These are phyloP conservation scores for Zaprionus inermis DNA, from an alignment of 1,140 invertebrate species.

Conservation along the genomic window DNA sequence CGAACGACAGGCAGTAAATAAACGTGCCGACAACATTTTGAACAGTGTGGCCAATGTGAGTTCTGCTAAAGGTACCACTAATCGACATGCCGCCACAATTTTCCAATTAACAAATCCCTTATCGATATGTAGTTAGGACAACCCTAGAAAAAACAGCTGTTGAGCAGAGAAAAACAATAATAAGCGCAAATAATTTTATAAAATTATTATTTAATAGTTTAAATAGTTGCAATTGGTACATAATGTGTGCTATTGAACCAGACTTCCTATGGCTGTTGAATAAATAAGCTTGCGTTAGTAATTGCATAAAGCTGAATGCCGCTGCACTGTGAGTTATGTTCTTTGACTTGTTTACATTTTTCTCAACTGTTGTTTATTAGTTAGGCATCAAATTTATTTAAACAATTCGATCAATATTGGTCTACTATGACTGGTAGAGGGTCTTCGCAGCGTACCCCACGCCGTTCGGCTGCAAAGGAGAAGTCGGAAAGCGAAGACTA, in stretches of 20 bases:
- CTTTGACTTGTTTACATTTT: neutral
- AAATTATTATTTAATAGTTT: neutral
- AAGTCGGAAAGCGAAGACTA: slow-evolving; percentile 10
- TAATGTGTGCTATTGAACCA: neutral
- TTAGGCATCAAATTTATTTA: neutral
- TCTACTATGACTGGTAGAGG: neutral
- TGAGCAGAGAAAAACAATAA: neutral
- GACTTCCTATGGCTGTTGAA: neutral
- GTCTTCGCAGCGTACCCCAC: neutral
- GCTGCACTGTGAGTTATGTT: neutral
- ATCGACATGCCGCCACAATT: slow-evolving; percentile 21
- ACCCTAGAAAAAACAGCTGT: slow-evolving; percentile 26
- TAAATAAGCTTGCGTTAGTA: neutral
- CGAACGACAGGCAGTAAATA: slow-evolving; percentile 55
- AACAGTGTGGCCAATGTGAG: slow-evolving; percentile 15
- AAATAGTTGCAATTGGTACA: neutral
- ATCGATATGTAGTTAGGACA: neutral
- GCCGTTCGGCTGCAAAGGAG: neutral
- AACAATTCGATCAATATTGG: neutral
- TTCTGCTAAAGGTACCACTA: neutral
- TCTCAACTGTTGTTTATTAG: neutral
- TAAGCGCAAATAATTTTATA: slow-evolving; percentile 28
- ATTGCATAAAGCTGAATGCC: neutral
- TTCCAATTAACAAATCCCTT: neutral
- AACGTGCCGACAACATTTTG: slow-evolving; percentile 70